Base-by-base conservation (phyloP, 2,888 invertebrate genomes). In the Acanthosepion pharaonis region DNA sequence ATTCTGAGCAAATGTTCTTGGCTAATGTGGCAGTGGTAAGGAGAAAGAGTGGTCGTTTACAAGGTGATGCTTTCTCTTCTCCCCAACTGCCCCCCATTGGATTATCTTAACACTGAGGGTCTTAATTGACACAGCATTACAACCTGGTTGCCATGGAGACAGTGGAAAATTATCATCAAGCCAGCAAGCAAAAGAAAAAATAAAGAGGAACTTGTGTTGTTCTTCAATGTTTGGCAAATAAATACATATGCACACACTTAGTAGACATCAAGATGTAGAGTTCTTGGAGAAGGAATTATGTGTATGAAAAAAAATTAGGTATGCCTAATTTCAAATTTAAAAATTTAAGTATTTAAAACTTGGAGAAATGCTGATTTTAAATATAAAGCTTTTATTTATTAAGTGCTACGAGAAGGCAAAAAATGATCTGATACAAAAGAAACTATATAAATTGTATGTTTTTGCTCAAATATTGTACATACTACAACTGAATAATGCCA, bases 91-190 rank as follows among this genome's bases (percentile, higher is more conserved):
- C 78, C 78, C n/a, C 78, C 15, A n/a, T 78, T 18, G 33, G 78
- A 78, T 78, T 78, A 78, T n/a, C 78, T 78, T 78, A 78, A 78
- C 78, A 78, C 78, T 78, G 59, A 59, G 59, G 59, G 59, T 59
- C 59, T 59, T 59, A 59, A 59, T 59, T 59, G 78, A 78, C 78
- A 78, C 78, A 78, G 78, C 78, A 78, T 78, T 33, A 78, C 78
- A 78, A 78, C 78, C 78, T n/a, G 78, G 78, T 78, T 78, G 78
- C 78, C 15, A 78, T n/a, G 78, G 78, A 78, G 18, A 78, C n/a
- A n/a, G 78, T 28, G 28, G 78, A n/a, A 78, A 78, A 78, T 78
- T 78, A 78, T n/a, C n/a, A 78, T 78, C 78, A 78, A 78, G 78
- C 59, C n/a, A n/a, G 78, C 78, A 78, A n/a, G 15, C 11, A n/a